These are phyloP conservation scores for Scaptomyza reducta DNA, from an alignment of 2,888 invertebrate species.

Conservation along the genomic window DNA sequence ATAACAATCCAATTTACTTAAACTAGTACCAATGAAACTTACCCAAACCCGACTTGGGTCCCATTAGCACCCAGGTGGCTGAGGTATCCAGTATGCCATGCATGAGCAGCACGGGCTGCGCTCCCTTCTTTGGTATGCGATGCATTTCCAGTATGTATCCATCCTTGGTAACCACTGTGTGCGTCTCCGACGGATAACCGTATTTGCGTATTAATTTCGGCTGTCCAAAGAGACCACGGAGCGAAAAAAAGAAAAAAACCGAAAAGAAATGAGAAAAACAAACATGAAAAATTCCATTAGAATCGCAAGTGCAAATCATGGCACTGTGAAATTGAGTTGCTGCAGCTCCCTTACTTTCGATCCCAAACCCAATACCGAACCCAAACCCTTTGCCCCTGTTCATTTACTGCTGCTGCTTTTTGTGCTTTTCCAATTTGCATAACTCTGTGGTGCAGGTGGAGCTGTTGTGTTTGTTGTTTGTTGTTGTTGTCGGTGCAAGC, in stretches of 20 bases:
- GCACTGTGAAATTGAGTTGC: slow-evolving; percentile 72
- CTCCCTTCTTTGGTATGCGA: slow-evolving; percentile 87
- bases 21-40: too few species aligned
- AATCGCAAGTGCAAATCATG: slow-evolving; percentile 63
- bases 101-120: slow-evolving; percentile 86
- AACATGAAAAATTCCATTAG: slow-evolving; percentile 37
- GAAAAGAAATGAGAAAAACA: slow-evolving; percentile 13
- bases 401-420: slow-evolving; percentile 15
- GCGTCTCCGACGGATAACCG: slow-evolving; percentile 88
- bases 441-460: slow-evolving; percentile 49
- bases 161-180: slow-evolving; percentile 89
- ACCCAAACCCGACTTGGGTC: slow-evolving; percentile 89
- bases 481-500: neutral
- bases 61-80: slow-evolving; percentile 90
- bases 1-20: slow-evolving; percentile 22
- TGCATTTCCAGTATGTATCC: slow-evolving; percentile 92
- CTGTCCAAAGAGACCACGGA: slow-evolving; percentile 73
- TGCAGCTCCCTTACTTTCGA: slow-evolving; percentile 1
- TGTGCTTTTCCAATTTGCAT: slow-evolving; percentile 62
- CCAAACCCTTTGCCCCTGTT: slow-evolving; percentile 4
- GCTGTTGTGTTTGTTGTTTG: neutral
- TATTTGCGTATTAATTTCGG: slow-evolving; percentile 87
- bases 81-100: slow-evolving; percentile 91
- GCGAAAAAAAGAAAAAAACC: slow-evolving; percentile 4
- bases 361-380: neutral